Evolutionary conservation across 2,888 invertebrate genomes (phyloP).

Genomic region (Drosophila prolongata): DNA sequence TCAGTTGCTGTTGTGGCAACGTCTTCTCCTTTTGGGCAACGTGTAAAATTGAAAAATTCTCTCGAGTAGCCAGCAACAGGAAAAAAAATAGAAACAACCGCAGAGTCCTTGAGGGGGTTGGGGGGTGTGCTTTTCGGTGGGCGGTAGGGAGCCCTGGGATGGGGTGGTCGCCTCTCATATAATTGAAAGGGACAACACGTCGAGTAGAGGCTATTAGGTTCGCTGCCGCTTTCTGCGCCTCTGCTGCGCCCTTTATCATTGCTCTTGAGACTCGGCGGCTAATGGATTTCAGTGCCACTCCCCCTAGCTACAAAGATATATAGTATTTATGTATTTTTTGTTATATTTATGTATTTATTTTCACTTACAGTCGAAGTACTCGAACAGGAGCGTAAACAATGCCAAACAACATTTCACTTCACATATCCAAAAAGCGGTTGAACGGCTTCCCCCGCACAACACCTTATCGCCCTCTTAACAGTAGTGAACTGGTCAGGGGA

Average conservation of each 20-base stretch:
- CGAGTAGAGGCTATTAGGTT: constrained; percentile 76
- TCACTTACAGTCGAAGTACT: constrained; percentile 66
- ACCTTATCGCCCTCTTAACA: constrained; percentile 19
- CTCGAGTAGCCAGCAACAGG: constrained; percentile 53
- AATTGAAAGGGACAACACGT: constrained; percentile 82
- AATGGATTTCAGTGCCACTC: constrained; percentile 66
- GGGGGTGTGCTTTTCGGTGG: constrained; percentile 21
- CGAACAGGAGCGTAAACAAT: constrained; percentile 39
- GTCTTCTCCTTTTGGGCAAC: constrained; percentile 59
- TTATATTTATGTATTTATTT: constrained; percentile 64
- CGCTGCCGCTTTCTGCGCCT: constrained; percentile 32
- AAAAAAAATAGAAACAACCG: constrained; percentile 47
- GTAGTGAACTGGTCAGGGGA: constrained; percentile 26
- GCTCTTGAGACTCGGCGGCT: constrained; percentile 73
- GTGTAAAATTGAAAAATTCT: constrained; percentile 81
- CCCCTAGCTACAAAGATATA: constrained; percentile 11
- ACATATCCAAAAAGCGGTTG: constrained; percentile 41
- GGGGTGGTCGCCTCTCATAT: constrained; percentile 50
- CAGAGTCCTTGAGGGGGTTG: constrained; percentile 39
- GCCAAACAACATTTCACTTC: constrained; percentile 38
- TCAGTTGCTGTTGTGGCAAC: constrained; percentile 45
- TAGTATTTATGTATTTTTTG: constrained; percentile 39
- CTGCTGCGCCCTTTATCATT: constrained; percentile 59
- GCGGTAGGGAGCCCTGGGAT: constrained; percentile 16
- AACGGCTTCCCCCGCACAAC: constrained; percentile 5